These are phyloP conservation scores for Drosophila mojavensis DNA, from an alignment of 1,140 invertebrate genomes.

Conservation along the genomic window DNA sequence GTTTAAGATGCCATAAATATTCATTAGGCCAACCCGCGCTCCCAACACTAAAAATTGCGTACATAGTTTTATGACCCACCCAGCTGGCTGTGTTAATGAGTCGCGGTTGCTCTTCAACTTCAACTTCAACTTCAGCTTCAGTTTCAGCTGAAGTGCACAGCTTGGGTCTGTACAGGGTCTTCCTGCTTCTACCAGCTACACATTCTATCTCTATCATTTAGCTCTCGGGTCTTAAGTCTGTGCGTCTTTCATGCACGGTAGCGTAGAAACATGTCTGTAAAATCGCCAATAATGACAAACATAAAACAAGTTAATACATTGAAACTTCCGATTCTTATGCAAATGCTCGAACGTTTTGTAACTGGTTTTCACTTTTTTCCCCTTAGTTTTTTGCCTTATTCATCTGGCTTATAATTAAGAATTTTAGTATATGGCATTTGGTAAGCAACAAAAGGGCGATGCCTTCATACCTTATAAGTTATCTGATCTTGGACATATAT, in stretches of 20 bases:
- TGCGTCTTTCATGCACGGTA: constrained; percentile 52
- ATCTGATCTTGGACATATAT: constrained; percentile 71
- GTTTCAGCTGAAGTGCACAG: background rate
- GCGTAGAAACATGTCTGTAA: constrained; percentile 71
- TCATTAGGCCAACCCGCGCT: constrained; percentile 61
- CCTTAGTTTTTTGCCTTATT: constrained; percentile 12
- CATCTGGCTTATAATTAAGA: constrained; percentile 73
- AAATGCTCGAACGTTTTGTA: constrained; percentile 67
- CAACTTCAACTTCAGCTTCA: background rate
- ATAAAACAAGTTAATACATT: constrained; percentile 82
- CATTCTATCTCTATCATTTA: constrained; percentile 25
- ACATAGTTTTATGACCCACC: constrained; percentile 67
- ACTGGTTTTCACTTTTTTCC: constrained; percentile 56
- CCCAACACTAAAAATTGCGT: constrained; percentile 53
- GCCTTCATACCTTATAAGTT: constrained; percentile 49
- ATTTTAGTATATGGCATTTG: constrained; percentile 38
- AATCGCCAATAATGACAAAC: constrained; percentile 81
- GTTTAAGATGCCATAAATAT: constrained; percentile 78
- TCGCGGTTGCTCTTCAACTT: constrained; percentile 45
- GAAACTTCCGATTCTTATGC: constrained; percentile 72
- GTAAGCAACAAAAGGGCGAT: constrained; percentile 43
- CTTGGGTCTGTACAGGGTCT: background rate
- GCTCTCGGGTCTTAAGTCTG: constrained; percentile 34
- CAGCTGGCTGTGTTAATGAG: constrained; percentile 62
- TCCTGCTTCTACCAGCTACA: background rate